These are phyloP conservation scores for Sorex maritimensis DNA, from an alignment of 2,797 vertebrate genomes.

Conservation along the genomic window DNA sequence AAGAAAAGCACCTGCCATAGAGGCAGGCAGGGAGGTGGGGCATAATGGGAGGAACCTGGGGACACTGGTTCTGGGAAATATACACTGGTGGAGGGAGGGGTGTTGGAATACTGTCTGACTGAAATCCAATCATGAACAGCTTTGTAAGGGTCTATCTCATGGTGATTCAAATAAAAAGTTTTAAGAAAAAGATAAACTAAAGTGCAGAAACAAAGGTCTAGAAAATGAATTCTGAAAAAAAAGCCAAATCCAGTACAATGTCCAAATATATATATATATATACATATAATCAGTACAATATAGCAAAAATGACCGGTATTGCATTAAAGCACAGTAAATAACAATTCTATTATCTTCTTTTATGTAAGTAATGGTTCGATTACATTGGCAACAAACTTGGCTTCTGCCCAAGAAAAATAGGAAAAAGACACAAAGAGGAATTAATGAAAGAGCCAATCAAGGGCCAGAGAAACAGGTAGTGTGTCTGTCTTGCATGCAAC, in stretches of 20 bases:
- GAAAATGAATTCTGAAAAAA: neutral
- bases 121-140: too few relatives aligned
- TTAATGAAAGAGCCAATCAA: neutral
- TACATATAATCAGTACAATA: neutral
- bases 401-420: constrained; percentile 25
- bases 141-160: too few relatives aligned
- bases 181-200: constrained; percentile 55
- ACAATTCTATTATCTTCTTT: constrained; percentile 73
- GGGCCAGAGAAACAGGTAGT: too few relatives aligned
- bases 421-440: neutral
- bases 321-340: constrained; percentile 37
- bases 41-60: too few relatives aligned
- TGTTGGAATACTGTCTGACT: too few relatives aligned
- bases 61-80: too few relatives aligned
- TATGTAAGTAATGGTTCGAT: constrained; percentile 53
- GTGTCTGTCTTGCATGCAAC: too few relatives aligned
- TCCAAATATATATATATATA: neutral
- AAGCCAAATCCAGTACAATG: constrained; percentile 72
- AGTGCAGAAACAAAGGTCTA: constrained; percentile 78
- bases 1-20: too few relatives aligned
- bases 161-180: too few relatives aligned
- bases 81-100: too few relatives aligned
- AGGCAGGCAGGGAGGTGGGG: too few relatives aligned
- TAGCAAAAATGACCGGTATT: constrained; percentile 73
- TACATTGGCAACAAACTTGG: constrained; percentile 40